Conservation (phyloP, 2,797 vertebrate species). For the Thaleichthys pacificus region DNA sequence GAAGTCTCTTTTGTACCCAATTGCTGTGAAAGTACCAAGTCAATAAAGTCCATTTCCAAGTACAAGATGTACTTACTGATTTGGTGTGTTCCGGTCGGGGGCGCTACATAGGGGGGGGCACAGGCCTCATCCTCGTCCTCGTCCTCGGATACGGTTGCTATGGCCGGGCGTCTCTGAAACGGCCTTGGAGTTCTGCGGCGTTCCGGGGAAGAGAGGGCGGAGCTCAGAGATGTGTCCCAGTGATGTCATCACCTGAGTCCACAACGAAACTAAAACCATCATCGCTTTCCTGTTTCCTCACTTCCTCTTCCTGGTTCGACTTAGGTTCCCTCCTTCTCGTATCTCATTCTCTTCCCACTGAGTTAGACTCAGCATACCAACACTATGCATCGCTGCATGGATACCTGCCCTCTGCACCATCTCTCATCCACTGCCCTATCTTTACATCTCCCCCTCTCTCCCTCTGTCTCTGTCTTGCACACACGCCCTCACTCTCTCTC, state of each 20-base stretch:
- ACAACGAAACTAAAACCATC: slow-evolving; percentile 52
- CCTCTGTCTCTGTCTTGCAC: neutral
- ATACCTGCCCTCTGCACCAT: neutral
- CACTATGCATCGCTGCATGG: too few species aligned
- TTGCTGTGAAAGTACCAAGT: too few species aligned
- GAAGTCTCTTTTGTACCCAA: too few species aligned
- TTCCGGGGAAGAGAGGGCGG: slow-evolving; percentile 36
- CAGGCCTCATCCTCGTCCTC: slow-evolving; percentile 85
- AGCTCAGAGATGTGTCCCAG: slow-evolving; percentile 33
- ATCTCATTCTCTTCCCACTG: neutral
- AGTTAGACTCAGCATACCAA: too few species aligned
- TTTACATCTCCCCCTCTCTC: neutral
- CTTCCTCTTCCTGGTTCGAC: too few species aligned
- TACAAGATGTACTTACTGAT: slow-evolving; percentile 79
- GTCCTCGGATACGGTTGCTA: slow-evolving; percentile 89
- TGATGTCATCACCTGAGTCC: slow-evolving; percentile 48
- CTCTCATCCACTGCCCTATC: neutral
- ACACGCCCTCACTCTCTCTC: neutral
- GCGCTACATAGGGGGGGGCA: slow-evolving; percentile 89
- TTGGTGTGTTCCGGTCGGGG: slow-evolving; percentile 94
- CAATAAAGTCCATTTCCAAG: too few species aligned
- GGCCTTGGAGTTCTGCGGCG: slow-evolving; percentile 82
- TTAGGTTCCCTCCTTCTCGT: neutral
- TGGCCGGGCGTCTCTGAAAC: slow-evolving; percentile 85
- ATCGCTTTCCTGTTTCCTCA: slow-evolving; percentile 19